Base-by-base conservation (phyloP, 1,140 invertebrate species). In the Anastatus disparis region DNA sequence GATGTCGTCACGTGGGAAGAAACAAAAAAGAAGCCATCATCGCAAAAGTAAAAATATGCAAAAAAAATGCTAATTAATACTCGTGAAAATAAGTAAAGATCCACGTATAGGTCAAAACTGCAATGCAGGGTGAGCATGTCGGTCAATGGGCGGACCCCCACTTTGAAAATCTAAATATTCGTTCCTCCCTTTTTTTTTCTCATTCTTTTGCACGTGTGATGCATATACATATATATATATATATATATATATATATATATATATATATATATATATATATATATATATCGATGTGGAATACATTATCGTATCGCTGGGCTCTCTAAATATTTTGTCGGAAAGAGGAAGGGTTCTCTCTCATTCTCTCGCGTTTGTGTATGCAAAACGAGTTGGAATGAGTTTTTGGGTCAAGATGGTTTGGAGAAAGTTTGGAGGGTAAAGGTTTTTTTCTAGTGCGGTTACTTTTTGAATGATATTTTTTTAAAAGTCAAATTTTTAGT, bases 151-250 rank as follows among this genome's bases (percentile, higher is more conserved):
- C 55, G 22, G 38, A 15, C 22, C 17, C 24, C 38, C 29, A 38
- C 6, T 9, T 38, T 17, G 35, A 20, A 42, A 58, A 58, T 58
- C 55, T 58, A 42, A 58, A 58, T 58, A 58, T 55, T n/a, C 27
- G 52, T n/a, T n/a, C 52, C 27, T 26, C 27, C n/a, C 20, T 29
- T 42, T 58, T 20, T 12, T n/a, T 20, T n/a, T n/a, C n/a, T n/a
- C n/a, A n/a, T n/a, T n/a, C n/a, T n/a, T n/a, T n/a, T n/a, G n/a
- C n/a, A n/a, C n/a, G n/a, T n/a, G n/a, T n/a, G n/a, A n/a, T n/a
- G n/a, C n/a, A n/a, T n/a, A n/a, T n/a, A n/a, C n/a, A n/a, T n/a
- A n/a, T n/a, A n/a, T n/a, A n/a, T n/a, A n/a, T n/a, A n/a, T n/a
- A n/a, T n/a, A n/a, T n/a, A n/a, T n/a, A n/a, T n/a, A n/a, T n/a